A percentile compares a stretch with the other conserved stretches of the same genome.
Evolutionary conservation across 2,797 vertebrate genomes (phyloP).

Genomic region (Neostethus bicornis): DNA sequence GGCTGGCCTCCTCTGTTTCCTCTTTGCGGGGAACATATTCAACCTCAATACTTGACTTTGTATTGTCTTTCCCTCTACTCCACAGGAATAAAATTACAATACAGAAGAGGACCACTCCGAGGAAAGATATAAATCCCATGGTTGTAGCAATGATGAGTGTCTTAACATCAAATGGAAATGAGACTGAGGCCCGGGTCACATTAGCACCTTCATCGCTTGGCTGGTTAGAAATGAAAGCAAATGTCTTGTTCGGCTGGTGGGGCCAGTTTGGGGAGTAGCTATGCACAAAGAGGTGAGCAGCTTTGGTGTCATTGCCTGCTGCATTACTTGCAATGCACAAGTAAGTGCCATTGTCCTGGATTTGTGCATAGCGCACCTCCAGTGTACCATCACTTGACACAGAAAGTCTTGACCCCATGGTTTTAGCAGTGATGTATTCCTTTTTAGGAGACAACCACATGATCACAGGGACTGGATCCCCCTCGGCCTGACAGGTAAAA

Average conservation of each 20-base stretch:
- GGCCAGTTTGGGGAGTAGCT: slow-evolving; percentile 99
- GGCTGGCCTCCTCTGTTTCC: slow-evolving; percentile 87
- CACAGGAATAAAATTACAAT: slow-evolving; percentile 97
- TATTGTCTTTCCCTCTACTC: slow-evolving; percentile 97
- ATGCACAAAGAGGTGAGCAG: slow-evolving; percentile 94
- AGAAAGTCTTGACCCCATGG: slow-evolving; percentile 87
- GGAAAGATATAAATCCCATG: slow-evolving; percentile 99
- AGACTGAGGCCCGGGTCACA: slow-evolving; percentile 89
- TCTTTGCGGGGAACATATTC: slow-evolving; percentile 97
- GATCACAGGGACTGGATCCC: slow-evolving; percentile 90
- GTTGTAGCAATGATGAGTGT: slow-evolving; percentile 98
- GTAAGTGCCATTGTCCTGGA: slow-evolving; percentile 99
- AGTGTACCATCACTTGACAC: slow-evolving; percentile 92
- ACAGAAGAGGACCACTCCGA: slow-evolving; percentile 98
- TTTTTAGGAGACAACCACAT: slow-evolving; percentile 97
- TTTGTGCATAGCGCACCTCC: slow-evolving; percentile 97
- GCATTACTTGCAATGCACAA: slow-evolving; percentile 96
- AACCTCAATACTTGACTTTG: slow-evolving; percentile 96
- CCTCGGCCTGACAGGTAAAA: slow-evolving; percentile 91
- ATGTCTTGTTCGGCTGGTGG: slow-evolving; percentile 97
- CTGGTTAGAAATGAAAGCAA: slow-evolving; percentile 98
- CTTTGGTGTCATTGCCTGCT: slow-evolving; percentile 94
- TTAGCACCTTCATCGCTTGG: slow-evolving; percentile 93
- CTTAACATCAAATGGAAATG: slow-evolving; percentile 98
- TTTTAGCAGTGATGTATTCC: slow-evolving; percentile 95